phyloP scores from a whole-genome alignment of 1,140 invertebrate genomes.

The fruit fly (Drosophila melanogaster) region Release_6_plus_ISO1_MT NT_037436.4:11997501-11998000 shows the following conservation, averaged over 20 bases:
- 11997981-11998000: slow-evolving; percentile 32
- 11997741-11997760: neutral
- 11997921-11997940: slow-evolving; percentile 32
- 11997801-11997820: neutral
- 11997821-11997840: neutral
- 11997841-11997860: slow-evolving; percentile 1
- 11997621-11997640: slow-evolving; percentile 23
- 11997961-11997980: slow-evolving; percentile 9
- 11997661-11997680: neutral
- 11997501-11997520: neutral
- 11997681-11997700: slow-evolving; percentile 8
- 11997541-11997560: neutral
- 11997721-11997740: neutral
- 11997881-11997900: neutral
- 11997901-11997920: slow-evolving; percentile 47
- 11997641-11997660: neutral
- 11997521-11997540: no score
- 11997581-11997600: neutral
- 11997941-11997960: slow-evolving; percentile 44
- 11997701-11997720: neutral
- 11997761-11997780: neutral
- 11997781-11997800: slow-evolving; percentile 6
- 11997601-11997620: neutral
- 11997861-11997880: slow-evolving; percentile 3
- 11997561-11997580: neutral